Percentiles rank a stretch among this genome's conserved stretches.
phyloP scores from a whole-genome alignment of 2,113 vertebrate genomes.

The Syngnathoides biaculeatus region DNA sequence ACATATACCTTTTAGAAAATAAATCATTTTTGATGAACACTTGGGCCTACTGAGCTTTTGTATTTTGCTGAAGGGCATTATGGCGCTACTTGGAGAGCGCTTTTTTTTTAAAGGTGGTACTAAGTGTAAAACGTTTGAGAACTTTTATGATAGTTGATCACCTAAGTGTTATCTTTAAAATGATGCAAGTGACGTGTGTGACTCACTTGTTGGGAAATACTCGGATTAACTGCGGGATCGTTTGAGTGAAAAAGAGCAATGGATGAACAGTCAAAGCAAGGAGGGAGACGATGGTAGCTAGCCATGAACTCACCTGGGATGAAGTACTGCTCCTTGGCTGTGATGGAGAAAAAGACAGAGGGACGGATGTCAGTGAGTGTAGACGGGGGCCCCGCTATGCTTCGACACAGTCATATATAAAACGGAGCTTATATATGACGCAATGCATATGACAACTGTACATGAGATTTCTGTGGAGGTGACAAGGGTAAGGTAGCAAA shows the following conservation, averaged over 20 bases:
- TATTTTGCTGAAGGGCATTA: no score
- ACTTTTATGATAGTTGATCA: no score
- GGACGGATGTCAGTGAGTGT: slow-evolving; percentile 68
- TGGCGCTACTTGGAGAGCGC: no score
- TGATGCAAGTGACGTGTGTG: neutral
- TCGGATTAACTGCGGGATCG: no score
- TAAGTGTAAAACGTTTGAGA: no score
- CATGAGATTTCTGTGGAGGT: slow-evolving; percentile 17
- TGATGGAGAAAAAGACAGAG: slow-evolving; percentile 74
- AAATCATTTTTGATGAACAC: no score
- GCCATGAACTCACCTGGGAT: slow-evolving; percentile 77
- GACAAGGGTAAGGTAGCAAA: slow-evolving; percentile 8
- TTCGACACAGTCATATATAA: slow-evolving; percentile 66
- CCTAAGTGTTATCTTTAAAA: neutral
- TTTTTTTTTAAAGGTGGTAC: no score
- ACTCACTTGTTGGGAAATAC: no score
- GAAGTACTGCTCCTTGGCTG: slow-evolving; percentile 82
- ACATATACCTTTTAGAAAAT: no score
- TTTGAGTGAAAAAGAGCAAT: neutral
- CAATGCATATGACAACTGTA: slow-evolving; percentile 37
- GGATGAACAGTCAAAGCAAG: slow-evolving; percentile 31
- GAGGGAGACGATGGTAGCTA: slow-evolving; percentile 37
- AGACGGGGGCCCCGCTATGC: slow-evolving; percentile 58
- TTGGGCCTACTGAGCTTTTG: no score
- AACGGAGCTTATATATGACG: slow-evolving; percentile 59